These are phyloP conservation scores for Bagarius yarrelli DNA, from an alignment of 2,113 vertebrate genomes.

Conservation along the genomic window DNA sequence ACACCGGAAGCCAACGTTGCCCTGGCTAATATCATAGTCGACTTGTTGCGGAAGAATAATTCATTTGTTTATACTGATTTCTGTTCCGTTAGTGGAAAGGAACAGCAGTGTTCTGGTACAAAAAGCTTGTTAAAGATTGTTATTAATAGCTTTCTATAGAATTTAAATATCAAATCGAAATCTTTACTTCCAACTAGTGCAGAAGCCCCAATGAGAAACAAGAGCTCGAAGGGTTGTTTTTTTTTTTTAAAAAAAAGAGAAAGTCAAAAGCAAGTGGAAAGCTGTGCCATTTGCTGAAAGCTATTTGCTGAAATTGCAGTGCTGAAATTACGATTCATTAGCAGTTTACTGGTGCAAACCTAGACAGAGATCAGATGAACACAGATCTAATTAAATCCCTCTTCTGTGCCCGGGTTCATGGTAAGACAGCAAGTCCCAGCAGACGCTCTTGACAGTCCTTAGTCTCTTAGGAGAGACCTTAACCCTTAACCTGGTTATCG, in stretches of 20 bases:
- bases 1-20: no score
- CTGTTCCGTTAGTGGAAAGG: no score
- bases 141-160: constrained; percentile 5
- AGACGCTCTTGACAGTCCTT: background rate
- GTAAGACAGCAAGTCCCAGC: background rate
- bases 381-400: constrained; percentile 62
- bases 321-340: constrained; percentile 54
- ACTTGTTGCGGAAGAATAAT: no score
- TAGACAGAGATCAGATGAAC: constrained; percentile 52
- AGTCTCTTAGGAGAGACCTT: constrained; percentile 5
- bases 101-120: no score
- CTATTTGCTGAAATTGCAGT: constrained; percentile 41
- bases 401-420: constrained; percentile 44
- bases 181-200: background rate
- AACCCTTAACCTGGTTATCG: background rate
- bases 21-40: no score
- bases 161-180: background rate
- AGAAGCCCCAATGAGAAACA: constrained; percentile 1
- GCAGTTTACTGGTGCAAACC: constrained; percentile 50
- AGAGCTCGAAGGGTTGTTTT: background rate
- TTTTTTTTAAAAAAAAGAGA: background rate
- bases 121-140: no score
- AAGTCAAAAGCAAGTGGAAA: constrained; percentile 39
- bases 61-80: no score
- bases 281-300: constrained; percentile 52